Percentiles rank a stretch among this genome's conserved stretches.
These are phyloP conservation scores for Chaetoderma sp. DNA, from an alignment of 2,888 invertebrate genomes.

Conservation along the genomic window DNA sequence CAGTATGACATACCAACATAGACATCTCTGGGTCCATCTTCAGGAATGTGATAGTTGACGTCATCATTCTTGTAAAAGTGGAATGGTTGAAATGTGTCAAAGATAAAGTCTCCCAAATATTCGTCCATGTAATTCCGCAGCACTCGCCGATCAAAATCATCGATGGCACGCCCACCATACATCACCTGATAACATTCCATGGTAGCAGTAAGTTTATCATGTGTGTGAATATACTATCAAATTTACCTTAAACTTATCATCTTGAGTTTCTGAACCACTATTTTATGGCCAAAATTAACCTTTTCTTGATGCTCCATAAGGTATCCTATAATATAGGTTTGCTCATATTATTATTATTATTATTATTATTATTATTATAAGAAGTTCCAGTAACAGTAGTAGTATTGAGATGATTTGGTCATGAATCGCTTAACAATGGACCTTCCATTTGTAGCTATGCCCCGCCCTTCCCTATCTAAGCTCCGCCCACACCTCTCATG, in stretches of 20 bases:
- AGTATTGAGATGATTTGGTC: too few relatives aligned
- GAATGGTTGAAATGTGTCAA: slow-evolving; percentile 91
- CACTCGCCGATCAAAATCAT: slow-evolving; percentile 89
- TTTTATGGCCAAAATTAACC: too few relatives aligned
- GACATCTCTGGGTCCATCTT: slow-evolving; percentile 61
- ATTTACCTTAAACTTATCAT: neutral
- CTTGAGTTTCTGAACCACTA: too few relatives aligned
- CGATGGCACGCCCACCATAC: slow-evolving; percentile 94
- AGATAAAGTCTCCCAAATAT: slow-evolving; percentile 93
- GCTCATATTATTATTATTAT: too few relatives aligned
- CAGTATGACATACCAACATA: slow-evolving; percentile 58
- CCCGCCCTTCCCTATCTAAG: too few relatives aligned
- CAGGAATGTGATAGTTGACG: slow-evolving; percentile 85
- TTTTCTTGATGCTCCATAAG: too few relatives aligned
- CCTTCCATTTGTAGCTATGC: too few relatives aligned
- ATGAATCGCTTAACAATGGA: too few relatives aligned
- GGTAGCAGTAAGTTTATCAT: neutral
- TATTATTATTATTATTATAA: too few relatives aligned
- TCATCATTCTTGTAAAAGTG: slow-evolving; percentile 84
- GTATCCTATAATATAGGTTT: too few relatives aligned
- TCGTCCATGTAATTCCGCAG: slow-evolving; percentile 91
- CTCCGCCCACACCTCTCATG: too few relatives aligned
- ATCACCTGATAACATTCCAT: slow-evolving; percentile 80
- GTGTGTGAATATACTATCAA: neutral
- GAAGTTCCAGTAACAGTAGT: too few relatives aligned